Conservation (phyloP, 2,888 invertebrate genomes). For the Drosophila anomalata region DNA sequence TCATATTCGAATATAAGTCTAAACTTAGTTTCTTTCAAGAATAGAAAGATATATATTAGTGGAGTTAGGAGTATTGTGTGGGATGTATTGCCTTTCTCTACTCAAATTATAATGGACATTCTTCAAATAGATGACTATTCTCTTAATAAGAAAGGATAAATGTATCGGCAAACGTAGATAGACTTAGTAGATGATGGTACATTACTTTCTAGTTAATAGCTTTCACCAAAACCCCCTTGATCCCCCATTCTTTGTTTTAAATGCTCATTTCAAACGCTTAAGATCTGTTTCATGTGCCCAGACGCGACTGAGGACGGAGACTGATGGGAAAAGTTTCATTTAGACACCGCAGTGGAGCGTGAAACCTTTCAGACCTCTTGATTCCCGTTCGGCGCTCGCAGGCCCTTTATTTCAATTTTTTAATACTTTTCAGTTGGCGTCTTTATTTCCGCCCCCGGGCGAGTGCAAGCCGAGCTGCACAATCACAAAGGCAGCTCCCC, state of each 20-base stretch:
- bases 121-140: too few relatives aligned
- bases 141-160: too few relatives aligned
- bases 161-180: too few relatives aligned
- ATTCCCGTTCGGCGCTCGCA: constrained; percentile 37
- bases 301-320: background rate
- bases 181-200: too few relatives aligned
- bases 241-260: background rate
- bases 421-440: background rate
- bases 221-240: background rate
- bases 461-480: constrained; percentile 68
- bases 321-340: constrained; percentile 36
- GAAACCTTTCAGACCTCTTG: constrained; percentile 45
- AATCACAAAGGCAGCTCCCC: constrained; percentile 65
- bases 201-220: background rate
- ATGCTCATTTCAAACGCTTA: background rate
- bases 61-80: too few relatives aligned
- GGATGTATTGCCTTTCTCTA: too few relatives aligned
- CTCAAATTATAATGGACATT: too few relatives aligned
- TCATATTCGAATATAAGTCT: too few relatives aligned
- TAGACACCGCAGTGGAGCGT: constrained; percentile 50
- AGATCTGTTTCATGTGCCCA: background rate
- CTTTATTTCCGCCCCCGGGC: background rate
- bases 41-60: too few relatives aligned
- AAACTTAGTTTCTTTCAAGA: too few relatives aligned
- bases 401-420: constrained; percentile 19